Percentiles rank a stretch among this genome's conserved stretches.
phyloP scores from a whole-genome alignment of 2,113 vertebrate species.

The Erinaceus europaeus region DNA sequence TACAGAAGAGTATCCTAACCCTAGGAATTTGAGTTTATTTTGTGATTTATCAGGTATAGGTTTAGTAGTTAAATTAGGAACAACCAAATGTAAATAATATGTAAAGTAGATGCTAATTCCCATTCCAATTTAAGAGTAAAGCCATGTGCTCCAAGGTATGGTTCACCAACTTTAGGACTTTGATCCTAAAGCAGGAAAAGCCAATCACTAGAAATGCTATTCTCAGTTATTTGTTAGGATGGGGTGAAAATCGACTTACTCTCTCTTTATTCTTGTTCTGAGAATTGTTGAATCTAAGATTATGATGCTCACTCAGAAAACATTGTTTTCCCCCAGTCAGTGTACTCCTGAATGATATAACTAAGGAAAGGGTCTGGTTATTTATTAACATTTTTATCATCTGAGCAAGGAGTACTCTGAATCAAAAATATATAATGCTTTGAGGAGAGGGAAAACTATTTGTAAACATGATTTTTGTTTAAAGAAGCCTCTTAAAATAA shows the following conservation, averaged over 20 bases:
- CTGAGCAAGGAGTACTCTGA: constrained; percentile 4
- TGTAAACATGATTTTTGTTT: neutral
- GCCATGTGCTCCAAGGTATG: too few species aligned
- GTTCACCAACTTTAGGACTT: too few species aligned
- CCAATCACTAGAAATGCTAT: neutral
- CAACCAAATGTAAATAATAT: neutral
- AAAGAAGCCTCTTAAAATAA: neutral
- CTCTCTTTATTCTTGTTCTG: neutral
- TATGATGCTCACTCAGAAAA: neutral
- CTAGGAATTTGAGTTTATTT: neutral
- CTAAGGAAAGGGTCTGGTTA: neutral
- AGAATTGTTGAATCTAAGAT: neutral
- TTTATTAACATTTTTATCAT: constrained; percentile 1
- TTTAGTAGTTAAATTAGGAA: neutral
- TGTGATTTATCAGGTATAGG: neutral
- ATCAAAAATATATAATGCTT: neutral
- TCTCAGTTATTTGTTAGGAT: constrained; percentile 7
- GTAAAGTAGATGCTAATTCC: neutral
- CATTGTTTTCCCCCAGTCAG: neutral
- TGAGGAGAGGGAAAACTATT: neutral
- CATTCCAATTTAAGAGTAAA: neutral
- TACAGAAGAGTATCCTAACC: neutral
- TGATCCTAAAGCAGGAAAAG: neutral
- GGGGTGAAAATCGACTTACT: neutral
- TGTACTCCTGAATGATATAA: neutral